phyloP scores from a whole-genome alignment of 2,888 invertebrate genomes.

The Ecliptopera silaceata region DNA sequence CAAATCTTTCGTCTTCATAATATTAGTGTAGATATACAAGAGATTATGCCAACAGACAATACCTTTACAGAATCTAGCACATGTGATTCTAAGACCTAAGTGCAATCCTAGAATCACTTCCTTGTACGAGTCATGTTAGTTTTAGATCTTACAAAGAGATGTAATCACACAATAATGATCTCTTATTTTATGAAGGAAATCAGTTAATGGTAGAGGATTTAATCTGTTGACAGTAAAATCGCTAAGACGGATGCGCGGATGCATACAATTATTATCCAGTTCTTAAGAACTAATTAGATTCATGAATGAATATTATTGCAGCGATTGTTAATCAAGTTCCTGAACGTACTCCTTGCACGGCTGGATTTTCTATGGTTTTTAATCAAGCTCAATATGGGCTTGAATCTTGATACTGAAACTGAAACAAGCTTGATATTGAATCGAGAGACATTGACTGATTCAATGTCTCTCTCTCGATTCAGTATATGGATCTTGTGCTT shows the following conservation, averaged over 20 bases:
- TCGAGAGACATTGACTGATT: no score
- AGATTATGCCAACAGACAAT: no score
- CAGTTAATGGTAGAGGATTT: slow-evolving; percentile 50
- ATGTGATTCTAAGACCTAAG: slow-evolving; percentile 1
- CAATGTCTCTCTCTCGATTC: no score
- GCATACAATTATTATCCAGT: slow-evolving; percentile 33
- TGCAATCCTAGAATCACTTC: slow-evolving; percentile 29
- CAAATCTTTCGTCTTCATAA: no score
- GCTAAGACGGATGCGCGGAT: slow-evolving; percentile 34
- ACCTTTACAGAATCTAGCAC: not conserved
- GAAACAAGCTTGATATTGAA: no score
- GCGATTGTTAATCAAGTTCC: not conserved
- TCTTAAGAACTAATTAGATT: slow-evolving; percentile 35
- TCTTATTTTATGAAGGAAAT: slow-evolving; percentile 54
- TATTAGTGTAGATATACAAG: no score
- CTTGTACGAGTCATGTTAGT: slow-evolving; percentile 23
- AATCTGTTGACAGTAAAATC: slow-evolving; percentile 57
- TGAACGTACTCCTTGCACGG: no score
- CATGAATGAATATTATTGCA: slow-evolving; percentile 35
- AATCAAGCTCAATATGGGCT: no score
- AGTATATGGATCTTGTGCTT: no score
- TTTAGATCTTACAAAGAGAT: slow-evolving; percentile 27
- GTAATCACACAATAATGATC: slow-evolving; percentile 52
- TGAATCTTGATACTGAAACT: no score
- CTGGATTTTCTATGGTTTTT: no score